Base-by-base conservation (phyloP, 2,888 invertebrate species). In the Limnephilus marmoratus region DNA sequence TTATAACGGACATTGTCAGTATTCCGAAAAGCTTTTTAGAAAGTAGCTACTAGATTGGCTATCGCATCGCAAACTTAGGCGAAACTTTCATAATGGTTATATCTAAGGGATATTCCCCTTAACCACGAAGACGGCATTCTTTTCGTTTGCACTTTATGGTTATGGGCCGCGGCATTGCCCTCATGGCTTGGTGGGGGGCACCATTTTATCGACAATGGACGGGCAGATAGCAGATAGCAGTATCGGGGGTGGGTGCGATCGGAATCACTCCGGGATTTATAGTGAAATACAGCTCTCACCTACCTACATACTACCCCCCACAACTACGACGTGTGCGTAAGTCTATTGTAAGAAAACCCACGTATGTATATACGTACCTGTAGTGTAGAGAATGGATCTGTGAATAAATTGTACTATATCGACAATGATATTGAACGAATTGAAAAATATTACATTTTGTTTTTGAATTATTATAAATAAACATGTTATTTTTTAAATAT, bases 181-280 rank as follows among this genome's bases (percentile, higher is more conserved):
- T 49, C 24, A 49, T 15, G 87, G 88, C 80, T 53, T 49, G 12
- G 83, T n/a, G 87, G 88, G 80, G 34, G 88, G 81, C 41, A 89
- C 92, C 83, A 90, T 93, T 91, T 91, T 93, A 93, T 93, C 91
- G 91, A 93, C 93, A 93, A 93, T 91, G 85, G 93, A 34, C 89
- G 88, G 82, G 31, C 34, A 87, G 87, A 91, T 90, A 81, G 85
- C 85, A 68, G 85, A 80, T 91, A 53, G 24, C 83, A 83, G 87
- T 91, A 81, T 45, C 80, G 31, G 41, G 85, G 31, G 45, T 31
- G 88, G 81, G 31, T 49, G 31, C 81, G 91, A 93, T 93, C 81
- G 93, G 91, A 93, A 93, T 93, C 91, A 88, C 91, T 80, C 91
- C 37, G 80, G 37, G 91, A 93, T 93, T 93, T 93, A 93, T 91